Base-by-base conservation (phyloP, 1,140 invertebrate genomes). In the Zaprionus vittiger region DNA sequence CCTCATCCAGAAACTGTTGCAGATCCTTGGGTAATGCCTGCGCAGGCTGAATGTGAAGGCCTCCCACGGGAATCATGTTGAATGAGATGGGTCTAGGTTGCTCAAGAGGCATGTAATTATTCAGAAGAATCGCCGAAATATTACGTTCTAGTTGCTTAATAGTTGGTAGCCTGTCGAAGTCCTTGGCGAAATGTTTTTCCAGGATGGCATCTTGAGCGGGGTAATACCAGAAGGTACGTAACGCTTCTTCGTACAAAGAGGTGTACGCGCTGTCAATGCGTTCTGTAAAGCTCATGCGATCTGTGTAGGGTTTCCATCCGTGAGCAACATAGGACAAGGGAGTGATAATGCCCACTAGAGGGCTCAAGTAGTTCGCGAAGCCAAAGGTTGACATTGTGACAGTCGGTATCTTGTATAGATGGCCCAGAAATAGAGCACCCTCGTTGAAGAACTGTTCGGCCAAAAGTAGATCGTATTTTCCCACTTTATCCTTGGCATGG, bases 71-170 rank as follows among this genome's bases (percentile, higher is more conserved):
- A 4, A 95, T 91, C 57, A 94, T 93, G 15, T 86, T 93, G 14
- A 94, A 93, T 5, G 93, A 79, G 1, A 90, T 44, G 1, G 95
- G 93, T 69, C 93, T 83, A 5, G 93, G 80, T 11, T 89, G 79
- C 24, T 92, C 79, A 24, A 94, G 76, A 0, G 93, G 90, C 64
- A 93, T 93, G 86, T 95, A 93, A 26, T 80, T 93, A 63, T 94
- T 94, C 2, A 93, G 49, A 6, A 96, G 89, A 3, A 95, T 71
- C 15, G 94, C 79, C 0, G 93, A 94, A 1, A 94, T 90, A 65
- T 94, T 94, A 24, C 89, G 91, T 49, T 94, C 92, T 34, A 95
- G 74, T 68, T 94, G 93, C 1, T 92, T 81, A 9, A 94, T 63
- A 1, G 90, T 81, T 0, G 94, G 93, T 2, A 91, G 49, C 4